Evolutionary conservation across 2,113 vertebrate species (phyloP).

Genomic region (Grantiella picta): DNA sequence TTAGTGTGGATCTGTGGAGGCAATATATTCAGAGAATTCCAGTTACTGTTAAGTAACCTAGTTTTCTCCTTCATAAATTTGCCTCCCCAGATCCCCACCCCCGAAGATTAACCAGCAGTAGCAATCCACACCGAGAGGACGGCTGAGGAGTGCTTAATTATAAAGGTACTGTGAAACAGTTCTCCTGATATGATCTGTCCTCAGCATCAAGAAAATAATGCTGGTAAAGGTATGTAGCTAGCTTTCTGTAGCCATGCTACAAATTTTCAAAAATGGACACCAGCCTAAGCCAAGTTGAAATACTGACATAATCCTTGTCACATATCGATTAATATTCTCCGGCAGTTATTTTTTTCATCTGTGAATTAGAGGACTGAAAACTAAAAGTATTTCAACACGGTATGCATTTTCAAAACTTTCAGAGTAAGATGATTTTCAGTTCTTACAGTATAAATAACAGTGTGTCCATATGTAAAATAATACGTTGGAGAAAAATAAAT

Average conservation of each 20-base stretch:
- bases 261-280: neutral
- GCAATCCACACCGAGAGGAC: conserved; percentile 63
- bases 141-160: conserved; percentile 66
- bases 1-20: conserved; percentile 70
- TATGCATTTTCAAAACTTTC: neutral
- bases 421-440: neutral
- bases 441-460: neutral
- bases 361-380: neutral
- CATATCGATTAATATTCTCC: neutral
- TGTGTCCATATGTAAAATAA: neutral
- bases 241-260: conserved; percentile 1
- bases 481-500: neutral
- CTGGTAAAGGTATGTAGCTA: conserved; percentile 56
- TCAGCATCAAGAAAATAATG: conserved; percentile 46
- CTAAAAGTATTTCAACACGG: neutral
- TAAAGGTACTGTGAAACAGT: conserved; percentile 67
- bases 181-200: conserved; percentile 44
- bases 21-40: conserved; percentile 70
- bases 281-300: neutral
- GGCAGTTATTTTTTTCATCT: neutral
- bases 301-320: neutral
- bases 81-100: conserved; percentile 67
- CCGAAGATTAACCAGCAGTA: conserved; percentile 66
- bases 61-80: conserved; percentile 72
- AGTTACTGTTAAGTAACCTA: conserved; percentile 70